A percentile compares a stretch with the other conserved stretches of the same genome.
Evolutionary conservation across 2,888 invertebrate genomes (phyloP).

Genomic region (Flabesymbios commensalis): DNA sequence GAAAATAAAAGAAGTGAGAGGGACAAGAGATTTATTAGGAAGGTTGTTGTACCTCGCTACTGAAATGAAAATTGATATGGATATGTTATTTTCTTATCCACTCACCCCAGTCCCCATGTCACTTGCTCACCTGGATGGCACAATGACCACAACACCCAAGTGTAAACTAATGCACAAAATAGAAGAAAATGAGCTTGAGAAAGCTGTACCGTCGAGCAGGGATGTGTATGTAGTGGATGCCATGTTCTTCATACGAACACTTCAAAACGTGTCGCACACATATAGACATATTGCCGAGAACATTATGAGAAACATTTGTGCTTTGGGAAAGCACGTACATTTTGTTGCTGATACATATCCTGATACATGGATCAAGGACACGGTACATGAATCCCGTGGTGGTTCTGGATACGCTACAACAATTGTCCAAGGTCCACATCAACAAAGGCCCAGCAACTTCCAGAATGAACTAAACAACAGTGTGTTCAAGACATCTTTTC

Average conservation of each 20-base stretch:
- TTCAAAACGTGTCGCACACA: background rate
- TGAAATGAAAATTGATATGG: slow-evolving; percentile 7
- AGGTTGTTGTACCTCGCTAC: slow-evolving; percentile 6
- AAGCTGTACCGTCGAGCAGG: background rate
- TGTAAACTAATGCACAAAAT: background rate
- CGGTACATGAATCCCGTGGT: slow-evolving; percentile 7
- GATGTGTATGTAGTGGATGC: background rate
- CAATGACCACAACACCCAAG: slow-evolving; percentile 10
- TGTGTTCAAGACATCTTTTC: no score
- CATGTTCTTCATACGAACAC: background rate
- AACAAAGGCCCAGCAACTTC: no score
- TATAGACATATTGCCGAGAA: background rate
- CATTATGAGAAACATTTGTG: background rate
- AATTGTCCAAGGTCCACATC: no score
- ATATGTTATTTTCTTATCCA: slow-evolving; percentile 10
- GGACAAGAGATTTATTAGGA: slow-evolving; percentile 19
- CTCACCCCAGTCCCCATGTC: slow-evolving; percentile 20
- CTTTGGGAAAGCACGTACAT: background rate
- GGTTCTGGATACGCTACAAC: no score
- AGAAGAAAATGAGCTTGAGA: background rate
- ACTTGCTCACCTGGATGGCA: slow-evolving; percentile 14
- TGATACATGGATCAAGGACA: slow-evolving; percentile 10
- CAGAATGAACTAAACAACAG: no score
- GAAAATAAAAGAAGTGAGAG: slow-evolving; percentile 5
- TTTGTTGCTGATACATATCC: slow-evolving; percentile 13